Conservation (phyloP, 2,797 vertebrate genomes). For the Lagocephalus sceleratus region DNA sequence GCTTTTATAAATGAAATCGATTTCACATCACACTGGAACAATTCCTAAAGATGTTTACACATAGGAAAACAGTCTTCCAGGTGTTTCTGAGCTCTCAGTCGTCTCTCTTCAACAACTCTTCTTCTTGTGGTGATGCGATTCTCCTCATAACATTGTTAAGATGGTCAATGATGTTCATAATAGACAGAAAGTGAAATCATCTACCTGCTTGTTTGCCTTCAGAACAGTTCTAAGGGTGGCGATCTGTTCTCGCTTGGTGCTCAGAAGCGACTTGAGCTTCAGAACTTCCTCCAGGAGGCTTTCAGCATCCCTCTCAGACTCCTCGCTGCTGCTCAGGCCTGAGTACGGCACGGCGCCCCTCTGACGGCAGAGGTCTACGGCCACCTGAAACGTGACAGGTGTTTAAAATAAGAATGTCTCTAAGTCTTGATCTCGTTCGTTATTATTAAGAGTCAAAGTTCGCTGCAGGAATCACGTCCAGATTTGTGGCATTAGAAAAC, state of each 20-base stretch:
- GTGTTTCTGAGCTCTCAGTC: background rate
- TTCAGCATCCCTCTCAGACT: slow-evolving; percentile 80
- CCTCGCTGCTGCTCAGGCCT: slow-evolving; percentile 58
- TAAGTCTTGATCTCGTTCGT: no score
- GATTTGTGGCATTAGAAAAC: no score
- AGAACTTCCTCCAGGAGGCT: slow-evolving; percentile 83
- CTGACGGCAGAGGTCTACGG: slow-evolving; percentile 79
- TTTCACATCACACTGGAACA: background rate
- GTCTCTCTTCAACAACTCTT: no score
- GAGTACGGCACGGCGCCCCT: slow-evolving; percentile 74
- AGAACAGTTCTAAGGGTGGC: slow-evolving; percentile 86
- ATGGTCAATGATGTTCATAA: background rate
- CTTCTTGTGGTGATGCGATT: background rate
- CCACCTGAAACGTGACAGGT: slow-evolving; percentile 63
- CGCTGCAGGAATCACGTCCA: background rate
- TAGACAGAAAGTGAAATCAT: background rate
- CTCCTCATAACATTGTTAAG: background rate
- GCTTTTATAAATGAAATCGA: background rate
- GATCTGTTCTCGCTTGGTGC: slow-evolving; percentile 88
- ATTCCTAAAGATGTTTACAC: no score
- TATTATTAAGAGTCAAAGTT: no score
- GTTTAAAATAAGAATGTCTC: background rate
- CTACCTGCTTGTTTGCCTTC: slow-evolving; percentile 88
- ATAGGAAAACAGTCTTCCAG: no score
- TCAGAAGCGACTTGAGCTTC: slow-evolving; percentile 86